A percentile compares a stretch with the other conserved stretches of the same genome.
These are phyloP conservation scores for Ovis aries DNA, from an alignment of 2,113 vertebrate species.

Conservation along the genomic window ARS-UI_Ramb_v3.0 NC_056071.1:15735501-15736000, in stretches of 20 bases:
- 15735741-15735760: not conserved
- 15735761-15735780: not conserved
- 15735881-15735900: not conserved
- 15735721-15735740: not conserved
- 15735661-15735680: not conserved
- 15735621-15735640: not conserved
- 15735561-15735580: not conserved
- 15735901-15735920: not conserved
- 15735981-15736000: slow-evolving; percentile 25
- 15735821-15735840: not conserved
- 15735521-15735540: not conserved
- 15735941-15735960: slow-evolving; percentile 10
- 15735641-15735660: not conserved
- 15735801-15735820: not conserved
- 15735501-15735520: not conserved
- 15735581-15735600: not conserved
- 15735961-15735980: not conserved
- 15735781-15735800: not conserved
- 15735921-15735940: not conserved
- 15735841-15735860: not conserved
- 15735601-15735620: too few species aligned
- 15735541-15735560: not conserved
- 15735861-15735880: not conserved
- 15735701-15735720: not conserved
- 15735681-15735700: not conserved